Percentiles rank a stretch among this genome's conserved stretches.
These are phyloP conservation scores for Myotis planiceps DNA, from an alignment of 2,797 vertebrate species.

Conservation along the genomic window DNA sequence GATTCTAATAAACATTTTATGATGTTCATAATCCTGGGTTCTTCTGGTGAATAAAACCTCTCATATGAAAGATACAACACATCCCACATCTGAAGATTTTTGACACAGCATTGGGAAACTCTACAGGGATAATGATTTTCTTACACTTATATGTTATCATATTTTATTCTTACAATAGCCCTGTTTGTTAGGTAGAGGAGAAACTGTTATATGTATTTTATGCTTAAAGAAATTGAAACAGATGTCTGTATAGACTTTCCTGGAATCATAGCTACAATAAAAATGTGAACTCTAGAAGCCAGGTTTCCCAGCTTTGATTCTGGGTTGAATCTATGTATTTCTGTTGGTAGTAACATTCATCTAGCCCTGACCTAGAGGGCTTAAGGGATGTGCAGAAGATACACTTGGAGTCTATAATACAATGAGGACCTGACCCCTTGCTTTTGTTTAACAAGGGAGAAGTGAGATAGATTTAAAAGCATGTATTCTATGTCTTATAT, in stretches of 20 bases:
- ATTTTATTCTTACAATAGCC: neutral
- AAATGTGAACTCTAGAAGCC: constrained; percentile 28
- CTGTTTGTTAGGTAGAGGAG: neutral
- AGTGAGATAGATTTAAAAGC: neutral
- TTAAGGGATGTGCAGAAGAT: fast-evolving
- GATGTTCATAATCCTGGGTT: neutral
- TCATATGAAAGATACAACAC: neutral
- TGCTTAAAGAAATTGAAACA: neutral
- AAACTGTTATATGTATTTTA: neutral
- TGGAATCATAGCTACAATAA: neutral
- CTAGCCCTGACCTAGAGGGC: neutral
- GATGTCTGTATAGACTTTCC: neutral
- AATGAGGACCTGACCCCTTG: neutral
- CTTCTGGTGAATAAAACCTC: constrained; percentile 1
- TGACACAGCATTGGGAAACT: neutral
- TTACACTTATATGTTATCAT: neutral
- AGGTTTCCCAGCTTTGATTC: neutral
- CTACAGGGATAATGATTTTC: neutral
- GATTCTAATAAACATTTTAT: neutral
- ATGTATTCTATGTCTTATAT: neutral
- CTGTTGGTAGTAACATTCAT: neutral
- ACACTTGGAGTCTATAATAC: neutral
- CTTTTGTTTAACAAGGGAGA: neutral
- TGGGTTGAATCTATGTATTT: neutral
- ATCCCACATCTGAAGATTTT: neutral